Evolutionary conservation across 2,113 vertebrate genomes (phyloP).

Genomic region (Cinclus mexicanus): DNA sequence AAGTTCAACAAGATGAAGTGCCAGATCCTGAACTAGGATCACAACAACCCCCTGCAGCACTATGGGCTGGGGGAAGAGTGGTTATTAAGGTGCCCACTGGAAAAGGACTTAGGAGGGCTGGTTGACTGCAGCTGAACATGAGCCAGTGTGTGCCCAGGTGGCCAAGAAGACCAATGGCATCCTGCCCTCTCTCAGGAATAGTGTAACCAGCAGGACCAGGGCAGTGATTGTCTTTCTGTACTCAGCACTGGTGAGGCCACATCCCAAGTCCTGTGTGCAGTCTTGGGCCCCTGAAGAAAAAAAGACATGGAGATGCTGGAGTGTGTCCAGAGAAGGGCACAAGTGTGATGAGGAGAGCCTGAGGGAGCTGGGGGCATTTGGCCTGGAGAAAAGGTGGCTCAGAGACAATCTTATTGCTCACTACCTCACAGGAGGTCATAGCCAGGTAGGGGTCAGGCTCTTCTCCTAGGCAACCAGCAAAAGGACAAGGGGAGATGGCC

Average conservation of each 20-base stretch:
- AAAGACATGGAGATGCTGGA: background rate
- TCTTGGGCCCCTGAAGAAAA: too few relatives aligned
- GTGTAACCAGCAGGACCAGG: background rate
- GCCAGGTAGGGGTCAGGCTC: background rate
- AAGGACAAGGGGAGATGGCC: background rate
- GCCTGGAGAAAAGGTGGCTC: background rate
- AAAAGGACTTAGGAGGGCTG: background rate
- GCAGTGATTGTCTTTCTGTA: background rate
- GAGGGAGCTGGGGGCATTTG: background rate
- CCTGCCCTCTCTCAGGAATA: background rate
- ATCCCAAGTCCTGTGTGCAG: background rate
- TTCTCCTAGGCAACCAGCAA: background rate
- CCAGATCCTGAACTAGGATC: background rate
- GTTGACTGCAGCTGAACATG: background rate
- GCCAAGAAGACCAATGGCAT: background rate
- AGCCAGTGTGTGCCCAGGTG: background rate
- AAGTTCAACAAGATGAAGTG: background rate
- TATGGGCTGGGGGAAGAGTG: background rate
- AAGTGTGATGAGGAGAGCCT: background rate
- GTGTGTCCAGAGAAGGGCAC: background rate
- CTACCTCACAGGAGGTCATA: background rate
- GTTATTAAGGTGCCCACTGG: background rate
- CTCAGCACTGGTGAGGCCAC: background rate
- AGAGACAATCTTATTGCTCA: accelerated
- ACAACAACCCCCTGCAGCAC: background rate